Conservation (phyloP, 2,888 invertebrate genomes). For the Melanophora roralis region DNA sequence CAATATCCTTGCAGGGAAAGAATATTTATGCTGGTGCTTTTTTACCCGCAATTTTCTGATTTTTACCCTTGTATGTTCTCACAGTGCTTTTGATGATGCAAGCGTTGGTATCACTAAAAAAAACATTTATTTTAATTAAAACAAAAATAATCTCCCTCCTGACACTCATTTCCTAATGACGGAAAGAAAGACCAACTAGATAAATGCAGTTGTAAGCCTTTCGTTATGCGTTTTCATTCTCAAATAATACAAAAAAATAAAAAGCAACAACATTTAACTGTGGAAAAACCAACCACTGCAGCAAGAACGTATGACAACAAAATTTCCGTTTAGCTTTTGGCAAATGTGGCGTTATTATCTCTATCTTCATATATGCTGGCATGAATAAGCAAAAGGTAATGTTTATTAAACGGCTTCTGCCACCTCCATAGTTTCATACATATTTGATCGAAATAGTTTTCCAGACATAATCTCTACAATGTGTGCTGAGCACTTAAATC, state of each 20-base stretch:
- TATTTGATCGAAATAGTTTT: conserved; percentile 23
- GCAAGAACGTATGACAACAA: conserved; percentile 34
- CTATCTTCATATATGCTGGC: conserved; percentile 1
- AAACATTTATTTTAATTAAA: conserved; percentile 55
- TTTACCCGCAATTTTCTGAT: too few species aligned
- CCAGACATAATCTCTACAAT: conserved; percentile 9
- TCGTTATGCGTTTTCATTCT: conserved; percentile 40
- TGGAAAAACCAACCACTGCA: not conserved
- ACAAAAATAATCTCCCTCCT: conserved; percentile 56
- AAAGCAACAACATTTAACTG: not conserved
- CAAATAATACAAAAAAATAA: conserved; percentile 30
- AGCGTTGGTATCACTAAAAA: not conserved
- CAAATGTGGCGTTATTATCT: conserved; percentile 28
- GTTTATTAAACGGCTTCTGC: not conserved
- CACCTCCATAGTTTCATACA: not conserved
- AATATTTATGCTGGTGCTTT: too few species aligned
- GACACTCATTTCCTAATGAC: conserved; percentile 58
- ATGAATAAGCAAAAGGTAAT: conserved; percentile 19
- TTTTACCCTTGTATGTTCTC: too few species aligned
- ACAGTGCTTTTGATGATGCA: too few species aligned
- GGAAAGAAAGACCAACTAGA: not conserved
- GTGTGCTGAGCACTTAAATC: not conserved
- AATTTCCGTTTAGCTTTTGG: conserved; percentile 57
- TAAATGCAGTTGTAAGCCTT: conserved; percentile 47
- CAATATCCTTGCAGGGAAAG: too few species aligned